Base-by-base conservation (phyloP, 2,797 vertebrate genomes). In the Microctenopoma stevenorrisi region DNA sequence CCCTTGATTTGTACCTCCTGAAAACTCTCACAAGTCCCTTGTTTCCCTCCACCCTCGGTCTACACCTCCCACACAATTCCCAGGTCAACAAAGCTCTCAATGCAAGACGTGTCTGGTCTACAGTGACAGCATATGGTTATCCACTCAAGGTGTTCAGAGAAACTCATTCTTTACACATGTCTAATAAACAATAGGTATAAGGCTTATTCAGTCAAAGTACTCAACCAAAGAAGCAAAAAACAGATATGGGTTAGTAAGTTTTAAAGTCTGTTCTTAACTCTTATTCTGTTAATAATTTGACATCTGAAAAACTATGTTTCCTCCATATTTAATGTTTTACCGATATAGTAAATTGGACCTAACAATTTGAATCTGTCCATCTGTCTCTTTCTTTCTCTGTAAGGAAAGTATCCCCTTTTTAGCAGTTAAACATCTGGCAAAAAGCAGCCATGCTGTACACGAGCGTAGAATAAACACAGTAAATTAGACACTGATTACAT, bases 41-140 rank as follows among this genome's bases (percentile, higher is more conserved):
- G 75, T 86, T 87, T 77, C 73, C 68, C 66, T 81, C 89, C 82
- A 76, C 85, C 89, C 87, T 86, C 86, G 75, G 86, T 82, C 88
- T 87, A 78, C 88, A 85, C 90, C 93, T 92, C 94, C 92, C 91
- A 94, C 93, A 90, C 92, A 91, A 91, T 92, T 94, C 94, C 92
- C 93, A 94, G 89, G 88, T 93, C 92, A 93, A 93, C 91, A 85
- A 80, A 90, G 89, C 89, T 86, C 92, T 90, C 89, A 87, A 91
- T 91, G 89, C 89, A 87, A 92, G 91, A 87, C 89, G 62, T 82
- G 90, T 87, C 87, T 93, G 90, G 91, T 92, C 89, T 91, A 82
- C 88, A 89, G 88, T 94, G 93, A 92, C 92, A 91, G 91, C 94
- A 94, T 93, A 92, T 94, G 94, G 92, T 94, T 94, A 94, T 93